Conservation (phyloP, 2,113 vertebrate species). For the Misgurnus mizolepis region DNA sequence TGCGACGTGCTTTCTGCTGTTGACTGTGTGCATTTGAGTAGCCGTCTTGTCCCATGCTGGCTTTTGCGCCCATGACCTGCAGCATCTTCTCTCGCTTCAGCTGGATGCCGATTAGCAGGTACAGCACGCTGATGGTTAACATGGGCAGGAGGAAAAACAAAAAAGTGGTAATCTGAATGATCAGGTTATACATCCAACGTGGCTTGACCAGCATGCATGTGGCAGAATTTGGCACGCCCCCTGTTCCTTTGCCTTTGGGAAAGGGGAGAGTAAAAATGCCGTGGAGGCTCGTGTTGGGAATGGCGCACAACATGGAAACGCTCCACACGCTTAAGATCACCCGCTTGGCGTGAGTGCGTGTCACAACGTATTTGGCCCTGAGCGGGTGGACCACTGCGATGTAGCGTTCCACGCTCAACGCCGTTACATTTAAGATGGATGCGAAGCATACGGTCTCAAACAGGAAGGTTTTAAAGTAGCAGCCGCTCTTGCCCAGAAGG, state of each 20-base stretch:
- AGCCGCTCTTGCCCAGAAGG: constrained; percentile 81
- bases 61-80: constrained; percentile 70
- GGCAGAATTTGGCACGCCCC: constrained; percentile 71
- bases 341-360: constrained; percentile 81
- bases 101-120: constrained; percentile 86
- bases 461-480: constrained; percentile 89
- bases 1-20: constrained; percentile 76
- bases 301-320: constrained; percentile 81
- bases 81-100: constrained; percentile 82
- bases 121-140: constrained; percentile 86
- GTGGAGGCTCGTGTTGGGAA: constrained; percentile 93
- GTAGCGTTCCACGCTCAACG: constrained; percentile 90
- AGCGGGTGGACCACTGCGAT: constrained; percentile 91
- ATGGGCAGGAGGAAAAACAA: constrained; percentile 92
- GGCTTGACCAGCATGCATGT: constrained; percentile 81
- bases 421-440: constrained; percentile 91
- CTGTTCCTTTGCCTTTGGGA: constrained; percentile 54
- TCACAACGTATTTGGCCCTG: constrained; percentile 87
- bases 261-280: constrained; percentile 79
- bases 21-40: constrained; percentile 60
- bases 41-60: constrained; percentile 30
- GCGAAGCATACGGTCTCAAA: constrained; percentile 92
- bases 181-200: constrained; percentile 82
- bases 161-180: constrained; percentile 85
- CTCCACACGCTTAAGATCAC: constrained; percentile 84